A percentile compares a stretch with the other conserved stretches of the same genome.
Evolutionary conservation across 2,797 vertebrate species (phyloP).

Genomic region (Ptychadena robeensis): DNA sequence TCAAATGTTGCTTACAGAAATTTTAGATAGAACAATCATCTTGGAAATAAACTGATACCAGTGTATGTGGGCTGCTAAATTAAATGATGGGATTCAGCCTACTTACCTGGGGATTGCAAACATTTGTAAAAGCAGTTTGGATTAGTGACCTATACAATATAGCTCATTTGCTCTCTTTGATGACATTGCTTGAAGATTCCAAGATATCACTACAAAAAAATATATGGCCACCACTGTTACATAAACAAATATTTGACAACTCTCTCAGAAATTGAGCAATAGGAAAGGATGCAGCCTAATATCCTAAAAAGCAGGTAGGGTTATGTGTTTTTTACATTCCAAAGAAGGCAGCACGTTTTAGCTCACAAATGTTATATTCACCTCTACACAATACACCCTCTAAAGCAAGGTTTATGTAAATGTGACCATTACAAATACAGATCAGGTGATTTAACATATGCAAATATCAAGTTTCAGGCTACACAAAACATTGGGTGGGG

Average conservation of each 20-base stretch:
- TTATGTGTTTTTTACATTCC: too few relatives aligned
- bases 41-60: not conserved
- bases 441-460: constrained; percentile 1
- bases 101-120: not conserved
- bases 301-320: not conserved
- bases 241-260: too few relatives aligned
- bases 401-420: not conserved
- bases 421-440: not conserved
- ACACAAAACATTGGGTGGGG: not conserved
- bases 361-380: not conserved
- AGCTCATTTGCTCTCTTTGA: not conserved
- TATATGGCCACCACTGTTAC: too few relatives aligned
- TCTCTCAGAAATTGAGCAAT: too few relatives aligned
- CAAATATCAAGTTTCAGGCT: not conserved
- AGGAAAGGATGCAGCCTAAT: not conserved
- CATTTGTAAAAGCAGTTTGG: not conserved
- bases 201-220: too few relatives aligned
- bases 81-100: too few relatives aligned
- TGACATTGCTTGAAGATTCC: not conserved
- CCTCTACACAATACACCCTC: not conserved
- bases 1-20: not conserved
- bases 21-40: not conserved
- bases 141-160: not conserved
- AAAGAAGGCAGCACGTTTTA: not conserved
- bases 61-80: not conserved